Evolutionary conservation across 2,797 vertebrate species (phyloP), one percentile per base, ranked within the genome.

Genomic region (Pangasius sanitwongsei): DNA sequence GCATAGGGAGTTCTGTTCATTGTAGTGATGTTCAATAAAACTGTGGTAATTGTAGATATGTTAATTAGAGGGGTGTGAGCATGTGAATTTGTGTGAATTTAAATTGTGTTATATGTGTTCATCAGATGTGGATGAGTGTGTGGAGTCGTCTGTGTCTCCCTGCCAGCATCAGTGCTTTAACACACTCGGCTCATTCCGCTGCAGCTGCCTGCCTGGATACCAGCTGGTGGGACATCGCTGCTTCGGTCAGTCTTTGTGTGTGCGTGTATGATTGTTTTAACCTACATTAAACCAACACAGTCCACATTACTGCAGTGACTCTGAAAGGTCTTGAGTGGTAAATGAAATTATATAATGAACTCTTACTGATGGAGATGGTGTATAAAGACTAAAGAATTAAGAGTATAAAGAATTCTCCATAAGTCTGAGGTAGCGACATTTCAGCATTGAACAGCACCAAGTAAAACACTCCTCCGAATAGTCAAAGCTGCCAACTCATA

Each of bases 151-250:
- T 6, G 34, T 96, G 12, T 96, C 96, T 0, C 97, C 96, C 0
- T 97, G 97, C 87, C 96, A 97, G 89, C 97, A 97, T 44, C 96
- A 96, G 90, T 97, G 97, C 89, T 92, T 97, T 67, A 97, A 97
- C 91, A 95, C 95, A 57, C 94, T 96, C 88, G 97, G 97, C 80
- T 97, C 96, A 34, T 97, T 93, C 91, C 96, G 95, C 86, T 97
- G 97, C 28, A 90, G 95, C 83, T 97, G 97, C 89, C 95, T 95
- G 87, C 95, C 95, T 5, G 97, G 97, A 11, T 97, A 97, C 93
- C 96, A 96, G 93, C 93, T 96, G 85, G 94, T 94, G 89, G 96
- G 96, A 87, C 94, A 95, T 44, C 96, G 93, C 87, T 97, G 97
- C 90, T 88, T 95, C 0, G 97, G 97, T 97, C 72, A 94, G 97